Evolutionary conservation across 2,797 vertebrate species (phyloP).

Genomic region (Falco rusticolus): DNA sequence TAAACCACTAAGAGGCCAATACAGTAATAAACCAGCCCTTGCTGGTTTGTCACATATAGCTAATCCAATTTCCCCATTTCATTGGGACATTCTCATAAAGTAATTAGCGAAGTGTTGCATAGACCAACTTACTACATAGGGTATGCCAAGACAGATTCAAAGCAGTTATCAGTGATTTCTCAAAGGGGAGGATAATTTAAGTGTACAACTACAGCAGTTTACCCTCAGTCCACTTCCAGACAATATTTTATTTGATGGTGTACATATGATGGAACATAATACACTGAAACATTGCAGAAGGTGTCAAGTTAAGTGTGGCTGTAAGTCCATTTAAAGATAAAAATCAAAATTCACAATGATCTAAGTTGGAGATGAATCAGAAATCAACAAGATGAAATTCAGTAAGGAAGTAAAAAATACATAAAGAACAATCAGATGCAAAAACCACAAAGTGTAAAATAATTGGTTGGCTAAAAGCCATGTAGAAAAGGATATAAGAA

Average conservation of each 20-base stretch:
- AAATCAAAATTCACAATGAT: background rate
- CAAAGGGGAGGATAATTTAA: background rate
- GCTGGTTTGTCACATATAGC: background rate
- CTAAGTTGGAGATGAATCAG: background rate
- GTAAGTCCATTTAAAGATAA: background rate
- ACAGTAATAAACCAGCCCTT: background rate
- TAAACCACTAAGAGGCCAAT: background rate
- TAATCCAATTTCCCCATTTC: background rate
- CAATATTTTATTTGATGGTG: background rate
- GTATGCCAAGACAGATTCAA: background rate
- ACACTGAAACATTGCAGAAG: background rate
- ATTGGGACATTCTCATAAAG: background rate
- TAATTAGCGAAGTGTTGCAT: background rate
- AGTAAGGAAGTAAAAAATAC: background rate
- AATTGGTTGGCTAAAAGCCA: background rate
- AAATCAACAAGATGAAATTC: background rate
- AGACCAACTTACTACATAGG: background rate
- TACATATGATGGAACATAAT: background rate
- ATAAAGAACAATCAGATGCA: background rate
- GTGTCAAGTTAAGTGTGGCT: background rate
- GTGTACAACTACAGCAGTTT: background rate
- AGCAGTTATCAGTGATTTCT: background rate
- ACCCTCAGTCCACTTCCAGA: background rate
- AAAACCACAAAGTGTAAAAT: background rate
- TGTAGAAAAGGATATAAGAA: background rate